Conservation (phyloP, 1,140 invertebrate species). For the Marisa cornuarietis region DNA sequence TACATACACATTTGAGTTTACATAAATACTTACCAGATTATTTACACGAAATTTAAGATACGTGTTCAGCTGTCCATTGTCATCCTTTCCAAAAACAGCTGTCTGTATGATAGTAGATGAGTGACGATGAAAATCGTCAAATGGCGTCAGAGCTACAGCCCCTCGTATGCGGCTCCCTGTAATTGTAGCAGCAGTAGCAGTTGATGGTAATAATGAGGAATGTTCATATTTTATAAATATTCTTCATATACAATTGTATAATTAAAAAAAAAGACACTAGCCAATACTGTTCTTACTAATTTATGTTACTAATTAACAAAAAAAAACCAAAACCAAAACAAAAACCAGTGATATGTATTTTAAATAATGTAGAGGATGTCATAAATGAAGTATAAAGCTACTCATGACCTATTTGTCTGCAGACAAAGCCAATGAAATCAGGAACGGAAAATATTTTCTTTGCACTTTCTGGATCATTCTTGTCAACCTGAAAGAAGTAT, state of each 20-base stretch:
- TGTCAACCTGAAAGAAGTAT: conserved; percentile 42
- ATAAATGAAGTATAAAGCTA: background rate
- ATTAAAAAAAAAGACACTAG: no score
- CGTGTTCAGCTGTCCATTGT: conserved; percentile 29
- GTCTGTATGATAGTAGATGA: conserved; percentile 56
- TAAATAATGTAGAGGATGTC: no score
- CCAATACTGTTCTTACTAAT: no score
- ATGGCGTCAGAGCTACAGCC: conserved; percentile 54
- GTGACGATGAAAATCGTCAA: conserved; percentile 63
- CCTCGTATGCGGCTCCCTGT: conserved; percentile 58
- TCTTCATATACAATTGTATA: no score
- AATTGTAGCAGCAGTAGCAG: background rate
- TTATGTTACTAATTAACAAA: no score
- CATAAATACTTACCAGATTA: conserved; percentile 50
- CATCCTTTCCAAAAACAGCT: conserved; percentile 56
- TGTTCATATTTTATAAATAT: no score
- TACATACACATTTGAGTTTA: background rate
- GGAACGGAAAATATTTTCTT: conserved; percentile 56
- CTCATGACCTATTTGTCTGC: conserved; percentile 56
- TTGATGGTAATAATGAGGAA: no score
- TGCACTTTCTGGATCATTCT: conserved; percentile 42
- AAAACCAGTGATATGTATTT: no score
- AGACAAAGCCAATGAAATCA: conserved; percentile 64
- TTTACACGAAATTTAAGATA: conserved; percentile 49
- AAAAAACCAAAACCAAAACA: no score